phyloP scores from a whole-genome alignment of 2,888 invertebrate genomes.

The Diarsia brunnea region DNA sequence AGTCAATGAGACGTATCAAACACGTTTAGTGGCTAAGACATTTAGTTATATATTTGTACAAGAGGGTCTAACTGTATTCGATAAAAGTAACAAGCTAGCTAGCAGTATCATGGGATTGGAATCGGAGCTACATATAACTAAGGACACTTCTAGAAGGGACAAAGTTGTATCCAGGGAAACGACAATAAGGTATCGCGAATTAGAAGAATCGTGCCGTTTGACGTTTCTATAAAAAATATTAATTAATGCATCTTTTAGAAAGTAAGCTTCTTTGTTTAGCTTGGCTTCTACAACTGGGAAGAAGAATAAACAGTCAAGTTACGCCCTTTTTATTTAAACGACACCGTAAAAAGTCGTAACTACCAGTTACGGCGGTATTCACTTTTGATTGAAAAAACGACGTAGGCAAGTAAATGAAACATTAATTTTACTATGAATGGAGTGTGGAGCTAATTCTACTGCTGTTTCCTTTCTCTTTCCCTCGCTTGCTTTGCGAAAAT shows the following conservation, averaged over 20 bases:
- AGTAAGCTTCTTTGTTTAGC: slow-evolving; percentile 49
- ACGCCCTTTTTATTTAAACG: not conserved
- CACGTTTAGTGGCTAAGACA: not conserved
- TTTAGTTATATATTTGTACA: not conserved
- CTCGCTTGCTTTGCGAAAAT: slow-evolving; percentile 60
- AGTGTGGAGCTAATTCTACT: slow-evolving; percentile 70
- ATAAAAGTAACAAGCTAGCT: not conserved
- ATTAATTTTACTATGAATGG: not conserved
- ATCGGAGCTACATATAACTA: slow-evolving; percentile 16
- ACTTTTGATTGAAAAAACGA: not conserved
- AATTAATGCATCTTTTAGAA: slow-evolving; percentile 36
- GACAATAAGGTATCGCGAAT: slow-evolving; percentile 77
- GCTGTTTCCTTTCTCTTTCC: slow-evolving; percentile 66
- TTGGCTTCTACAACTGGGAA: slow-evolving; percentile 14
- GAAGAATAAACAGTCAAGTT: not conserved
- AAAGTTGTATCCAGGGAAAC: slow-evolving; percentile 74
- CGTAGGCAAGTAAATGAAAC: not conserved
- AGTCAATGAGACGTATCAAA: not conserved
- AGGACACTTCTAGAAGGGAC: slow-evolving; percentile 25
- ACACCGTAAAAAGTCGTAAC: not conserved
- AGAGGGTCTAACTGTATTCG: too few species aligned
- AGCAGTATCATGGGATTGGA: slow-evolving; percentile 8
- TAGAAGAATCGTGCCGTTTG: slow-evolving; percentile 56
- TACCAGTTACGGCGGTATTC: not conserved
- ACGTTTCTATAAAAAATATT: slow-evolving; percentile 61